phyloP scores from a whole-genome alignment of 2,888 invertebrate species.

The Congeria kusceri region DNA sequence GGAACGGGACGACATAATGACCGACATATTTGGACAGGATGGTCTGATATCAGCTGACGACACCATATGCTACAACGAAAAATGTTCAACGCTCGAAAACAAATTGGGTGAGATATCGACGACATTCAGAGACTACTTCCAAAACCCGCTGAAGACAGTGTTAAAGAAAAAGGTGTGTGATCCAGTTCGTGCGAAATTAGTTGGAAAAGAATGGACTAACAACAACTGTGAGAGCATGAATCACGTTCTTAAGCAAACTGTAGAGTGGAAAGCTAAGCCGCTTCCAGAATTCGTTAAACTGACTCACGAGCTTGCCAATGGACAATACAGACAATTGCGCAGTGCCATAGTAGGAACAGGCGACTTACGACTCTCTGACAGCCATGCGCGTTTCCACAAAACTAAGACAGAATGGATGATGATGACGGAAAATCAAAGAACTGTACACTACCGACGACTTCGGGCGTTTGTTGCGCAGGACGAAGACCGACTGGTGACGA shows the following conservation, averaged over 20 bases:
- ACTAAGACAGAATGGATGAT: conserved; percentile 28
- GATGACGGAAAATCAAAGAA: conserved; percentile 22
- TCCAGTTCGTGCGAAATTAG: too few species aligned
- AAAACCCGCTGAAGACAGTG: conserved; percentile 8
- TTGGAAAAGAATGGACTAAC: conserved; percentile 38
- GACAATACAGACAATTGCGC: conserved; percentile 24
- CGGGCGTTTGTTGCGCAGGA: neutral
- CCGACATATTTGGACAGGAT: conserved; percentile 28
- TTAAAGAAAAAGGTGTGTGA: conserved; percentile 18
- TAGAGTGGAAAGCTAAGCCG: conserved; percentile 23
- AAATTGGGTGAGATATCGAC: neutral
- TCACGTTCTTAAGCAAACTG: conserved; percentile 35
- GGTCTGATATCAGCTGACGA: conserved; percentile 31
- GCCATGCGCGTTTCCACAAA: too few species aligned
- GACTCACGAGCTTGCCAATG: conserved; percentile 7
- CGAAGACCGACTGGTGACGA: neutral
- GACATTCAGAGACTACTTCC: conserved; percentile 18
- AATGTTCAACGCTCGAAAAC: conserved; percentile 28
- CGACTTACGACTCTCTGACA: too few species aligned
- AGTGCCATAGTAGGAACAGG: too few species aligned
- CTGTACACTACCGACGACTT: conserved; percentile 11
- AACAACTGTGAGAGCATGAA: conserved; percentile 44
- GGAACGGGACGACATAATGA: conserved; percentile 16
- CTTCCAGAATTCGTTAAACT: conserved; percentile 19
- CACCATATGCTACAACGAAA: conserved; percentile 23